These are phyloP conservation scores for Dascyllus trimaculatus DNA, from an alignment of 2,113 vertebrate species.

Conservation along the genomic window DNA sequence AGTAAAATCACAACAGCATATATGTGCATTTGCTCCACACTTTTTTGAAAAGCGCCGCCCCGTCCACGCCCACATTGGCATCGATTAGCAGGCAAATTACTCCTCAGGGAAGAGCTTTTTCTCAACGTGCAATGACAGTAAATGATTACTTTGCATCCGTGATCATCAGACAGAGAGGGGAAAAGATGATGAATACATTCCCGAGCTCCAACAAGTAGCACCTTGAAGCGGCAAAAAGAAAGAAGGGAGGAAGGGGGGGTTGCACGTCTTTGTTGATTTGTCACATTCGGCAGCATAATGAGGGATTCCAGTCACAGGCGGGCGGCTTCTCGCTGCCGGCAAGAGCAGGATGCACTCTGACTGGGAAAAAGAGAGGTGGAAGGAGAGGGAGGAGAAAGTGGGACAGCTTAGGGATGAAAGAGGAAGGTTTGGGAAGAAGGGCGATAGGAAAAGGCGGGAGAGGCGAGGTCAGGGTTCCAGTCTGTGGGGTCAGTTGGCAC, in stretches of 20 bases:
- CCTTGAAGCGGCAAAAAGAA: too few species aligned
- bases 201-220: too few species aligned
- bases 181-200: too few species aligned
- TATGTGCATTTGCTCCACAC: neutral
- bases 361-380: neutral
- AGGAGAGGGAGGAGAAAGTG: constrained; percentile 2
- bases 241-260: neutral
- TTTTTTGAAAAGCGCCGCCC: neutral
- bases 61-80: constrained; percentile 10
- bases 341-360: constrained; percentile 44
- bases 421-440: neutral
- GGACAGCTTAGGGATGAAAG: constrained; percentile 31
- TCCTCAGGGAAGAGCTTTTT: neutral
- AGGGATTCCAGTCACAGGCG: constrained; percentile 65
- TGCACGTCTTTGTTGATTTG: constrained; percentile 64
- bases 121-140: neutral
- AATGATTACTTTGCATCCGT: too few species aligned
- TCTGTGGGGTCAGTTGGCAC: constrained; percentile 47
- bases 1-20: neutral
- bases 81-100: constrained; percentile 31
- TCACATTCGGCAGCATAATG: constrained; percentile 59
- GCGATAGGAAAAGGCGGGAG: constrained; percentile 11
- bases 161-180: too few species aligned
- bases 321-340: constrained; percentile 26
- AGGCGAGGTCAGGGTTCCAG: constrained; percentile 68